phyloP scores from a whole-genome alignment of 2,113 vertebrate genomes.

The Thomomys bottae region DNA sequence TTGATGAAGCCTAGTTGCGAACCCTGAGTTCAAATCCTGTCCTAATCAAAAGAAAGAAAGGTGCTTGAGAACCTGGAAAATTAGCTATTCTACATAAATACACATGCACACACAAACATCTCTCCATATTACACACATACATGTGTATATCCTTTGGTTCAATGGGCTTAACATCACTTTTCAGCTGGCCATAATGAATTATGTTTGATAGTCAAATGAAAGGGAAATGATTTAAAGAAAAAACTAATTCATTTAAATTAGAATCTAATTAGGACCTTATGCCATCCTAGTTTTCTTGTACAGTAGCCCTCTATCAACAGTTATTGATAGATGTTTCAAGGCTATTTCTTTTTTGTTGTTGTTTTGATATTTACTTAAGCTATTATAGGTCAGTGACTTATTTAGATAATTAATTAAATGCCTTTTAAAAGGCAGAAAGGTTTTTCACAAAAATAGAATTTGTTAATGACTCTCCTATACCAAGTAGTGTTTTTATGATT shows the following conservation, averaged over 20 bases:
- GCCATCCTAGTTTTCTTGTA: background rate
- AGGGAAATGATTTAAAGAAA: background rate
- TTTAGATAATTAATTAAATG: background rate
- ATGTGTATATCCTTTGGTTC: background rate
- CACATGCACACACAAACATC: too few species aligned
- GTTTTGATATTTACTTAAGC: background rate
- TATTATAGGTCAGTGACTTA: background rate
- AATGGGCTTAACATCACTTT: background rate
- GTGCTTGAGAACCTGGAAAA: conserved; percentile 15
- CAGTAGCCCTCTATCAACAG: background rate
- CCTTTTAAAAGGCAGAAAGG: background rate
- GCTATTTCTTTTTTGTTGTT: background rate
- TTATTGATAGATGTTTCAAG: background rate
- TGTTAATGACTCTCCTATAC: background rate
- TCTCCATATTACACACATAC: background rate
- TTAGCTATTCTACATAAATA: background rate
- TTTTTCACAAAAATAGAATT: conserved; percentile 19
- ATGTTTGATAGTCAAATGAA: background rate
- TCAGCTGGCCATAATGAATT: background rate
- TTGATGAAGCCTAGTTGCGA: too few species aligned
- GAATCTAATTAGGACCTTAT: background rate
- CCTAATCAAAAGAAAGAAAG: too few species aligned
- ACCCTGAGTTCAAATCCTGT: too few species aligned
- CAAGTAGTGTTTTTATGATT: background rate
- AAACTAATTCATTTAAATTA: background rate